A percentile compares a stretch with the other conserved stretches of the same genome.
phyloP scores from a whole-genome alignment of 2,888 invertebrate species.

The Blomia tropicalis region DNA sequence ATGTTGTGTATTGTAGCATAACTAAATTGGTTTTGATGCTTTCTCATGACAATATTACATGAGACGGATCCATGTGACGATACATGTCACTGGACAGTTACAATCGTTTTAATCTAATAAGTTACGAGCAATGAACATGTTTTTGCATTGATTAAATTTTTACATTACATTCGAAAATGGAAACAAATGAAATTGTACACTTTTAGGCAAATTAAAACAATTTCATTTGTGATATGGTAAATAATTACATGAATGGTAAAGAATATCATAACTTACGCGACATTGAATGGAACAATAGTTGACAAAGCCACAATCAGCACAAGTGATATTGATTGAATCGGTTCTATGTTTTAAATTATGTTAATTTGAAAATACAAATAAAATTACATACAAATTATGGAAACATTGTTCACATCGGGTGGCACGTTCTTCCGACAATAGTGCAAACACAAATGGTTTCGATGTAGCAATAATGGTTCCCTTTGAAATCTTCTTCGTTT shows the following conservation, averaged over 20 bases:
- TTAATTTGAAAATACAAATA: background rate
- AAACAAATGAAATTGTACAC: background rate
- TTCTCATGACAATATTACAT: too few species aligned
- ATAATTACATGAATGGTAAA: too few species aligned
- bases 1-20: too few species aligned
- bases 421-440: conserved; percentile 6
- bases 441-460: conserved; percentile 31
- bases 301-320: conserved; percentile 6
- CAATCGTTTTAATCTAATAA: too few species aligned
- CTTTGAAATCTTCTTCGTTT: background rate
- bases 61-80: too few species aligned
- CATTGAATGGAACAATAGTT: conserved; percentile 1
- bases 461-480: background rate
- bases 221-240: too few species aligned
- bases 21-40: too few species aligned
- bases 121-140: too few species aligned
- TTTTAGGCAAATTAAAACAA: background rate
- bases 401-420: conserved; percentile 22
- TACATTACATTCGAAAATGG: background rate
- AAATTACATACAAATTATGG: conserved; percentile 6
- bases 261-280: conserved; percentile 6
- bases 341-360: background rate
- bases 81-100: too few species aligned
- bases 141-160: too few species aligned
- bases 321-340: background rate